phyloP scores from a whole-genome alignment of 1,140 invertebrate species.

The Danaus plexippus region DNA sequence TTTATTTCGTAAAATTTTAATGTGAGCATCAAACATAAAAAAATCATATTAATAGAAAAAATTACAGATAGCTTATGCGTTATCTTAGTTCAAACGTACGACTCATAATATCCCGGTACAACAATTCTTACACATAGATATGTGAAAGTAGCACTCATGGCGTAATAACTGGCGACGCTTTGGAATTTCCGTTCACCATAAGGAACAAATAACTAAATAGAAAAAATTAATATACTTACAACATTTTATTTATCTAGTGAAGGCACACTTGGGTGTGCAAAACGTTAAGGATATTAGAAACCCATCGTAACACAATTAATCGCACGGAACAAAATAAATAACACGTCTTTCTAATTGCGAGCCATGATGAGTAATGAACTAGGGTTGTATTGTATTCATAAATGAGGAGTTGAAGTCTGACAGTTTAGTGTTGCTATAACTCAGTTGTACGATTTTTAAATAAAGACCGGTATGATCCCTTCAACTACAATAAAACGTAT shows the following conservation, averaged over 20 bases:
- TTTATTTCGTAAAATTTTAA: no score
- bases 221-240: constrained; percentile 49
- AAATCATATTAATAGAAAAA: no score
- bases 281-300: constrained; percentile 53
- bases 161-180: constrained; percentile 14
- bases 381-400: no score
- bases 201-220: background rate
- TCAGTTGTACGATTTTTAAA: no score
- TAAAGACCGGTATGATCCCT: no score
- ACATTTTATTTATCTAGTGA: constrained; percentile 57
- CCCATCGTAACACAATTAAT: constrained; percentile 56
- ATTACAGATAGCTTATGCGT: no score
- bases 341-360: constrained; percentile 49
- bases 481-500: no score
- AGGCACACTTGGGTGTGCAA: constrained; percentile 64
- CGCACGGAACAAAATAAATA: constrained; percentile 50
- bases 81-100: background rate
- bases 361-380: constrained; percentile 60
- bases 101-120: background rate
- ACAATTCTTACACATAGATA: background rate
- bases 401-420: no score
- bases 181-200: constrained; percentile 14
- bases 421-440: no score
- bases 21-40: no score
- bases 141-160: constrained; percentile 26